phyloP scores from a whole-genome alignment of 2,113 vertebrate species.

The Ammodramus savannarum region DNA sequence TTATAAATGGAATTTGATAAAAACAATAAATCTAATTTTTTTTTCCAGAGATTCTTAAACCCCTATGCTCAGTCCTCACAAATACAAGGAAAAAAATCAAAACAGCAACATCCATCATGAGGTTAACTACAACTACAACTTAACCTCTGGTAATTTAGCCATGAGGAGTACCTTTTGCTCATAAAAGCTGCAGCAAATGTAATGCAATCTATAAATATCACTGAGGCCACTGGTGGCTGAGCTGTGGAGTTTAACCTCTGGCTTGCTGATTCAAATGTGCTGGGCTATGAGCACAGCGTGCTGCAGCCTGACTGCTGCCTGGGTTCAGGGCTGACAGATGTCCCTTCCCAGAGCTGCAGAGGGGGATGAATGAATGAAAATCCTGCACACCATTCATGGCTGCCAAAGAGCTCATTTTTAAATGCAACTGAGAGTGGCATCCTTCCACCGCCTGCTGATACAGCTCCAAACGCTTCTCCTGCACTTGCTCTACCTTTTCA shows the following conservation, averaged over 20 bases:
- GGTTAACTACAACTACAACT: neutral
- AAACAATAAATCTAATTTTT: neutral
- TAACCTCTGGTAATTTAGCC: neutral
- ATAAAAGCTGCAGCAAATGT: neutral
- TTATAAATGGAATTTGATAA: neutral
- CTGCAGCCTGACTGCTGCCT: neutral
- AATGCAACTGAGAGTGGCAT: neutral
- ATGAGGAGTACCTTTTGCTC: neutral
- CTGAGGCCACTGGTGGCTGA: neutral
- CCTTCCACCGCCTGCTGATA: conserved; percentile 1
- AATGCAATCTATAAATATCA: conserved; percentile 40
- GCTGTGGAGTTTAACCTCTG: conserved; percentile 3
- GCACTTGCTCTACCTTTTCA: neutral
- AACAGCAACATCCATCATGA: neutral
- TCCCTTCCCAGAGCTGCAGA: conserved; percentile 9
- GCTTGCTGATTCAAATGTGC: neutral
- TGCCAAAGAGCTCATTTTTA: neutral
- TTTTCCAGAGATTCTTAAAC: neutral
- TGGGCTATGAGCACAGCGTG: neutral
- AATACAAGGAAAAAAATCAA: neutral
- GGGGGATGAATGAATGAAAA: conserved; percentile 28
- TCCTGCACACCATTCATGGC: neutral
- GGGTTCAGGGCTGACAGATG: conserved; percentile 31
- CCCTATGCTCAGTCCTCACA: neutral
- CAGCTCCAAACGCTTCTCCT: neutral